Percentiles rank a stretch among this genome's conserved stretches.
phyloP scores from a whole-genome alignment of 2,113 vertebrate genomes.

The Nycticryphes semicollaris region DNA sequence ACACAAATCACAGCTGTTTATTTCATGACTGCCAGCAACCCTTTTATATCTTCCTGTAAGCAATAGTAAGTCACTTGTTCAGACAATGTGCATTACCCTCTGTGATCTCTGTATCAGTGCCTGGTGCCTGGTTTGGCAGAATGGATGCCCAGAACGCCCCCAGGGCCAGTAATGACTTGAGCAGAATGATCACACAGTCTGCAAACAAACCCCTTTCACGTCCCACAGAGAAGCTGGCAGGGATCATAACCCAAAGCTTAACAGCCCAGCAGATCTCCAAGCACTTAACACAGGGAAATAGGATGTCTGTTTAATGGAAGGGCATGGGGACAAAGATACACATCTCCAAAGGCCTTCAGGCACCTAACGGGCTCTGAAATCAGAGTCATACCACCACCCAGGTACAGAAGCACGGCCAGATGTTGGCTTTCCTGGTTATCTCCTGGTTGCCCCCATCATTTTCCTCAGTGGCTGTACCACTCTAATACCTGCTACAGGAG shows the following conservation, averaged over 20 bases:
- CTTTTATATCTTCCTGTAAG: neutral
- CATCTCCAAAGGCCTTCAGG: neutral
- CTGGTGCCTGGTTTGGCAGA: neutral
- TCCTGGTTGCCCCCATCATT: neutral
- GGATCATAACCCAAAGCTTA: neutral
- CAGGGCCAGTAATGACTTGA: neutral
- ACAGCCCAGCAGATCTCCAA: neutral
- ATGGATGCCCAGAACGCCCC: neutral
- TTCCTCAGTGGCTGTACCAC: neutral
- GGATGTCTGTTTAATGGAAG: neutral
- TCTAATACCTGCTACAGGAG: neutral
- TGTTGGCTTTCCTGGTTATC: neutral
- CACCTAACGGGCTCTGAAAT: neutral
- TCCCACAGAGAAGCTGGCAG: neutral
- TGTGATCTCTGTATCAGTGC: neutral
- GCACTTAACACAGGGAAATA: neutral
- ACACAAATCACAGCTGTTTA: neutral
- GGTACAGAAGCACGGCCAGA: neutral
- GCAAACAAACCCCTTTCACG: neutral
- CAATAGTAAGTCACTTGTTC: neutral
- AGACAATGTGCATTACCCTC: neutral
- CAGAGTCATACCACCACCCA: neutral
- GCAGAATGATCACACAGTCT: neutral
- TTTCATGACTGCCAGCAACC: neutral
- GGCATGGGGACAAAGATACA: neutral